Conservation (phyloP, 2,888 invertebrate species). For the Drosophila lutescens region DNA sequence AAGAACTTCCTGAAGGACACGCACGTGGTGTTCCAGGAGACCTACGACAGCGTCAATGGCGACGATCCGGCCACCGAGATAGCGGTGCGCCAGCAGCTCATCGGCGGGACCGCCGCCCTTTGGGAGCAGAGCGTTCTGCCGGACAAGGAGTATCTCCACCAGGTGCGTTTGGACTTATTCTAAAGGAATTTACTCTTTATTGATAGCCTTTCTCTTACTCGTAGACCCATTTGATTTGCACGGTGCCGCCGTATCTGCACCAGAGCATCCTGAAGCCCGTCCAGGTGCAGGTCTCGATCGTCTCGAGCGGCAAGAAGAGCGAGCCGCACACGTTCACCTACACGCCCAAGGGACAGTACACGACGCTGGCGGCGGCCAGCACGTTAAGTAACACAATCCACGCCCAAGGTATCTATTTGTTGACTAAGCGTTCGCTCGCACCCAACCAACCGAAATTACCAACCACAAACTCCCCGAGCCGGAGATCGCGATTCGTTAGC, state of each 20-base stretch:
- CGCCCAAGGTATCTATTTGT: conserved; percentile 84
- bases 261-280: conserved; percentile 89
- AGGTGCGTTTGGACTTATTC: conserved; percentile 85
- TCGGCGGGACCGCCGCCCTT: conserved; percentile 84
- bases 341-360: conserved; percentile 86
- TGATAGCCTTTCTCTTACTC: conserved; percentile 14
- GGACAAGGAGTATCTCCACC: conserved; percentile 95
- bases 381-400: conserved; percentile 82
- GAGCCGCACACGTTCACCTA: conserved; percentile 94
- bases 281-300: conserved; percentile 90
- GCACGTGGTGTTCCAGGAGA: conserved; percentile 89
- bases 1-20: conserved; percentile 97
- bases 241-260: conserved; percentile 91
- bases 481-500: conserved; percentile 18
- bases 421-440: conserved; percentile 55
- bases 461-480: conserved; percentile 16
- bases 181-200: background rate
- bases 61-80: conserved; percentile 72
- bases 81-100: conserved; percentile 83
- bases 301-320: conserved; percentile 93
- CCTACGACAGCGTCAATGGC: conserved; percentile 76
- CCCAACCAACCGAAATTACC: conserved; percentile 10
- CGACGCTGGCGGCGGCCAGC: conserved; percentile 82
- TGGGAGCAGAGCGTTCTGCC: conserved; percentile 94
- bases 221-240: conserved; percentile 94